Evolutionary conservation across 2,113 vertebrate species (phyloP).

Genomic region (Emberiza fucata): DNA sequence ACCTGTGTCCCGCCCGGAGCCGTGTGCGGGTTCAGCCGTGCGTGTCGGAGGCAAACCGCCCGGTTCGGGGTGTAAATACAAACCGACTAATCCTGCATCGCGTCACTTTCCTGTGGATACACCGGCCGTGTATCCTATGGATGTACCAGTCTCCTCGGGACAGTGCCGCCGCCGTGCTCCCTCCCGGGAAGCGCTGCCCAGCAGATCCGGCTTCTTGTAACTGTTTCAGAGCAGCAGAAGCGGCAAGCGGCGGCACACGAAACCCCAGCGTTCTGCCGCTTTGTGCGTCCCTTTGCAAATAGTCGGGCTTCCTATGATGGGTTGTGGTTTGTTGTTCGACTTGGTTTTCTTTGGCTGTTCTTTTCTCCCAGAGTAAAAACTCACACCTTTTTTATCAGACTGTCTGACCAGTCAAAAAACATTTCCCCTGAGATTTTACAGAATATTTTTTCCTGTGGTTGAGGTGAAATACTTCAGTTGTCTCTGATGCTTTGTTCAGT

Average conservation of each 20-base stretch:
- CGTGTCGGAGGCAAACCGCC: too few species aligned
- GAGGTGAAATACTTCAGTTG: neutral
- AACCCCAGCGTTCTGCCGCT: accelerated
- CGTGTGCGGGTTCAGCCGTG: neutral
- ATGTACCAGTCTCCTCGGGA: neutral
- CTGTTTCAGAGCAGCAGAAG: neutral
- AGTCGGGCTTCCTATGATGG: neutral
- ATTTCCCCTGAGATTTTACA: neutral
- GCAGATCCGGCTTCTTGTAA: neutral
- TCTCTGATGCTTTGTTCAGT: neutral
- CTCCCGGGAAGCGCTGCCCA: neutral
- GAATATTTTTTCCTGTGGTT: neutral
- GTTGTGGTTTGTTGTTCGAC: neutral
- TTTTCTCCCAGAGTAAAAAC: neutral
- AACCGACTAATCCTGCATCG: accelerated
- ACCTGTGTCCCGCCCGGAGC: accelerated
- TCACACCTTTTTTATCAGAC: neutral
- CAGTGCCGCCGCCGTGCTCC: neutral
- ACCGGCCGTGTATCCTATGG: neutral
- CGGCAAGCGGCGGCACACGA: neutral
- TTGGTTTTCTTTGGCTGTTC: neutral
- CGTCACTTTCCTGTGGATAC: accelerated
- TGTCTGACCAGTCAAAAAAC: neutral
- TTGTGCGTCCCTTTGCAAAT: neutral
- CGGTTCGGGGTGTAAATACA: too few species aligned